Evolutionary conservation across 2,888 invertebrate genomes (phyloP), one percentile per base, ranked within the genome.

Genomic region (Eupithecia dodoneata): DNA sequence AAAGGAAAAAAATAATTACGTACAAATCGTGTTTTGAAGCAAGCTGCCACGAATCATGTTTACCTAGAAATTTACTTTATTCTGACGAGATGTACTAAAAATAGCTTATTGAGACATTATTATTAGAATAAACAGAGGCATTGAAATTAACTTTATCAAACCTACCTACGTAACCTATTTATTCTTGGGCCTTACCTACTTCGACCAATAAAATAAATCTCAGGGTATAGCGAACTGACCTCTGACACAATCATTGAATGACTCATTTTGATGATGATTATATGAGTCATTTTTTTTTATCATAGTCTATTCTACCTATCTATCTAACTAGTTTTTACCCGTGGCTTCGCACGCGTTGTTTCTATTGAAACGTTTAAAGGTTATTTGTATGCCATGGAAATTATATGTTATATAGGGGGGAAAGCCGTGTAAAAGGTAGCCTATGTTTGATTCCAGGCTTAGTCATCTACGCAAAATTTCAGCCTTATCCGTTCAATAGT

Each of bases 1-100:
- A 80, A 82, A 83, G 84, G 86, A 84, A 85, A 85, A 55, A 85
- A 75, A 42, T 79, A 82, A 81, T 79, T 81, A 81, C 47, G 9
- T 49, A 70, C 80, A 81, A 80, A 81, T 76, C 73, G 76, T 77
- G 75, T 77, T 81, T 80, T 81, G 81, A 78, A 82, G 81, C 81
- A 66, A 76, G 75, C 73, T 83, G 83, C 82, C 84, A 80, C 81
- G 78, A 83, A 81, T 84, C 81, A 79, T 79, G 73, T 75, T 81
- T 76, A 78, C 76, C 63, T 73, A 72, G 73, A 73, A 78, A 74
- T 71, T 72, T 52, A 67, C 41, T 73, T 15, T 69, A 70, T 73
- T 66, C 52, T 73, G 73, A 73, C 75, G 70, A 70, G 63, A 63
- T 69, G 70, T 41, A 44, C 63, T 47, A 70, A 41, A 74, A 63